Percentiles rank a stretch among this genome's conserved stretches.
Evolutionary conservation across 1,140 invertebrate species (phyloP).

Genomic region (Tigriopus japonicus): DNA sequence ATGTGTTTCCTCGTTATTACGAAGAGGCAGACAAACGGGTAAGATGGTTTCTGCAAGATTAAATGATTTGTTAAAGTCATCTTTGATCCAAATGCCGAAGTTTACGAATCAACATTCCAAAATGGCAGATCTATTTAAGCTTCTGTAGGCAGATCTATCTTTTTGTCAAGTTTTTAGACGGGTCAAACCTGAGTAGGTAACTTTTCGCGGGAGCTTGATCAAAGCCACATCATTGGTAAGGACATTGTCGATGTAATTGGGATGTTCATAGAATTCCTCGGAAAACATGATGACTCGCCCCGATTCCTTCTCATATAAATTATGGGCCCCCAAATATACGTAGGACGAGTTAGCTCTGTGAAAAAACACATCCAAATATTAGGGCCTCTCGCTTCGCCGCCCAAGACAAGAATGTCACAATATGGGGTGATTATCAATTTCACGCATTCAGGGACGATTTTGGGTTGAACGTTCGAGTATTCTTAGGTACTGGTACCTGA

Average conservation of each 20-base stretch:
- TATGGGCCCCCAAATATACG: conserved; percentile 16
- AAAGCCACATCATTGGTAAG: conserved; percentile 17
- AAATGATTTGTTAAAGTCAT: too few relatives aligned
- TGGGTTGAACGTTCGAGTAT: neutral
- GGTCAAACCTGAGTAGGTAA: neutral
- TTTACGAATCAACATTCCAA: too few relatives aligned
- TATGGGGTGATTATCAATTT: neutral
- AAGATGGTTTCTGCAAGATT: too few relatives aligned
- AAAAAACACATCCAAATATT: neutral
- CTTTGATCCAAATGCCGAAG: too few relatives aligned
- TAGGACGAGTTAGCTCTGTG: neutral
- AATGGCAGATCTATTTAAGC: too few relatives aligned
- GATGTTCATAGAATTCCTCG: conserved; percentile 7
- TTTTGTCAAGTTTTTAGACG: too few relatives aligned
- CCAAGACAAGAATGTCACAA: neutral
- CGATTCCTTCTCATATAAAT: neutral
- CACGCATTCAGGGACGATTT: neutral
- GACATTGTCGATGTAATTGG: conserved; percentile 8
- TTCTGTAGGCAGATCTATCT: too few relatives aligned
- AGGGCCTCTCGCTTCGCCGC: neutral
- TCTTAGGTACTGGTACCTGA: conserved; percentile 26
- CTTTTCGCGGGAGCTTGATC: conserved; percentile 10
- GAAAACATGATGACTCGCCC: neutral
- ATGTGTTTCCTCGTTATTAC: too few relatives aligned
- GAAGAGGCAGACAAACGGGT: too few relatives aligned